phyloP scores from a whole-genome alignment of 1,140 invertebrate genomes.

The Drosophila kanapiae region DNA sequence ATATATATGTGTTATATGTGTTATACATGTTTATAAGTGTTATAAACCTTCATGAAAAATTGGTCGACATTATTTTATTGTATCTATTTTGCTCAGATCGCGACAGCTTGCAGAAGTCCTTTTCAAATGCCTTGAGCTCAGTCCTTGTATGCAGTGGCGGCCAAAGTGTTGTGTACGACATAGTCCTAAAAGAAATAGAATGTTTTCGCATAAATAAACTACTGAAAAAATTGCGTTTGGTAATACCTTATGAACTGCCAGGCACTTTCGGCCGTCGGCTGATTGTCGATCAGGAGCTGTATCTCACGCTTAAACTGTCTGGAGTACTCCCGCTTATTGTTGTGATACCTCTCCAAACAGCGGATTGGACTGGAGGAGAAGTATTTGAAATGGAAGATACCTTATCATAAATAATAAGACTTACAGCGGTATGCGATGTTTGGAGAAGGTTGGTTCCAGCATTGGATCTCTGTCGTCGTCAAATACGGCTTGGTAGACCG shows the following conservation, averaged over 20 bases:
- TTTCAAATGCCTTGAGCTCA: conserved; percentile 32
- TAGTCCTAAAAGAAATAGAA: conserved; percentile 8
- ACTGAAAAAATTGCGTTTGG: not conserved
- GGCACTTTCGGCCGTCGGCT: conserved; percentile 34
- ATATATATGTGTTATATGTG: not conserved
- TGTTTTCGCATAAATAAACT: no score
- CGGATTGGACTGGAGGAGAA: conserved; percentile 14
- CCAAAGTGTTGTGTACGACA: conserved; percentile 52
- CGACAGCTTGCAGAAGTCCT: conserved; percentile 31
- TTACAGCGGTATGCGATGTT: conserved; percentile 37
- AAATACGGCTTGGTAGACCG: conserved; percentile 7
- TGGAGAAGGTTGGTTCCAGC: conserved; percentile 13
- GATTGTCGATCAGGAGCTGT: conserved; percentile 32
- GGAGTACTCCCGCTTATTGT: conserved; percentile 10
- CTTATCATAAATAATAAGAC: not conserved
- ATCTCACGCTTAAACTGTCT: conserved; percentile 43
- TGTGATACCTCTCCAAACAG: conserved; percentile 30
- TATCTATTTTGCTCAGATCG: conserved; percentile 24
- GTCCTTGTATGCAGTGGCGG: conserved; percentile 43
- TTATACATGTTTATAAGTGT: not conserved
- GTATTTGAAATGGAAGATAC: not conserved
- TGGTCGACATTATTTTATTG: conserved; percentile 41
- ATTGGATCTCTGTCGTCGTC: conserved; percentile 4
- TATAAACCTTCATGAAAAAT: conserved; percentile 20
- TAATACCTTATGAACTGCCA: conserved; percentile 38